Evolutionary conservation across 2,797 vertebrate genomes (phyloP).

Genomic region (Mormyrus hasselquistii): DNA sequence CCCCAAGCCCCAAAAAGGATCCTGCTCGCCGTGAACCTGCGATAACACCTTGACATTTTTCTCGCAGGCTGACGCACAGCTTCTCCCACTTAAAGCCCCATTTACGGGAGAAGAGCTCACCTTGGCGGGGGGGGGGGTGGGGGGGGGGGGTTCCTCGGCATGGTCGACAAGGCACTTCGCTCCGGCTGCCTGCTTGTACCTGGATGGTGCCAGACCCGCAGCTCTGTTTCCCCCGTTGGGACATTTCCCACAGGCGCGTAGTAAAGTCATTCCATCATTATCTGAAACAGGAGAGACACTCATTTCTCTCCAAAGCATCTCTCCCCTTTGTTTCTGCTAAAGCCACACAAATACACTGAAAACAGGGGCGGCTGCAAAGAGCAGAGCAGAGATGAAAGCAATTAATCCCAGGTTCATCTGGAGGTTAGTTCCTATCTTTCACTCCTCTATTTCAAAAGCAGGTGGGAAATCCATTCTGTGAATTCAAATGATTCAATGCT

Average conservation of each 20-base stretch:
- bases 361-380: no score
- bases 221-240: background rate
- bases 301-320: background rate
- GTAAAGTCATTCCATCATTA: background rate
- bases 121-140: background rate
- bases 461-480: background rate
- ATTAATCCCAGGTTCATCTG: background rate
- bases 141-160: background rate
- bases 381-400: background rate
- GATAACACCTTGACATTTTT: conserved; percentile 17
- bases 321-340: background rate
- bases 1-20: background rate
- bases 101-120: background rate
- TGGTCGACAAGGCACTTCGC: background rate
- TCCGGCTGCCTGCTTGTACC: background rate
- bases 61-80: conserved; percentile 6
- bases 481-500: background rate
- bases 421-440: background rate
- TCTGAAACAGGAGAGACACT: background rate
- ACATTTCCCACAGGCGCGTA: background rate
- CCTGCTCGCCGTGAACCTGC: background rate
- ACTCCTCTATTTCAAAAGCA: background rate
- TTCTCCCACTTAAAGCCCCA: conserved; percentile 12
- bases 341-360: background rate
- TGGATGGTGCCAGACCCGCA: background rate